Percentiles rank a stretch among this genome's conserved stretches.
Conservation (phyloP, 2,888 invertebrate species). For the Baronia brevicornis region DNA sequence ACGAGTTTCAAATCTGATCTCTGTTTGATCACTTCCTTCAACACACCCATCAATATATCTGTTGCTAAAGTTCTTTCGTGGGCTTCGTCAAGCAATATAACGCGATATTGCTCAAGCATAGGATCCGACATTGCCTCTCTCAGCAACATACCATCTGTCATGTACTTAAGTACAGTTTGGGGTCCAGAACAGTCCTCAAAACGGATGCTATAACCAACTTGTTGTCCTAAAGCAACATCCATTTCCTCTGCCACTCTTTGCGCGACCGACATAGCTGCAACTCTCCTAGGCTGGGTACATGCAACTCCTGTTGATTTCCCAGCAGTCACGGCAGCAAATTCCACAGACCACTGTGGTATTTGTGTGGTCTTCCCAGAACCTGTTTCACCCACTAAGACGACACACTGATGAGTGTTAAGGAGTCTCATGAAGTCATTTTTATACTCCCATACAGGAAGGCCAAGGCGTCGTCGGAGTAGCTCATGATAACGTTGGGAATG, state of each 20-base stretch:
- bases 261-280: slow-evolving; percentile 99
- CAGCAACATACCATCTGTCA: slow-evolving; percentile 99
- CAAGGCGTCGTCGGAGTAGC: slow-evolving; percentile 89
- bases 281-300: slow-evolving; percentile 97
- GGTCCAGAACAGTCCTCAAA: slow-evolving; percentile 99
- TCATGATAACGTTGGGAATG: slow-evolving; percentile 94
- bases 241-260: slow-evolving; percentile 99
- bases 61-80: slow-evolving; percentile 99
- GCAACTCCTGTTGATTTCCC: slow-evolving; percentile 80
- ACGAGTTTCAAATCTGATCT: slow-evolving; percentile 95
- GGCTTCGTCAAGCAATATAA: slow-evolving; percentile 97
- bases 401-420: slow-evolving; percentile 93
- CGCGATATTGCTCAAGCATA: slow-evolving; percentile 96
- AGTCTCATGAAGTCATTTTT: slow-evolving; percentile 96
- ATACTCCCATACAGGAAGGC: slow-evolving; percentile 98
- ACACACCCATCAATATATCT: slow-evolving; percentile 98
- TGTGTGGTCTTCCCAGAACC: slow-evolving; percentile 99
- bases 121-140: slow-evolving; percentile 99
- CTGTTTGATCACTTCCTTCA: slow-evolving; percentile 97
- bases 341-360: slow-evolving; percentile 86
- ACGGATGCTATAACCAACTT: slow-evolving; percentile 85
- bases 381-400: slow-evolving; percentile 98
- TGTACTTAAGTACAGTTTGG: slow-evolving; percentile 96
- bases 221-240: slow-evolving; percentile 91
- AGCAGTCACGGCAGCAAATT: slow-evolving; percentile 52